Base-by-base conservation (phyloP, 1,140 invertebrate species). In the Papilio machaon region DNA sequence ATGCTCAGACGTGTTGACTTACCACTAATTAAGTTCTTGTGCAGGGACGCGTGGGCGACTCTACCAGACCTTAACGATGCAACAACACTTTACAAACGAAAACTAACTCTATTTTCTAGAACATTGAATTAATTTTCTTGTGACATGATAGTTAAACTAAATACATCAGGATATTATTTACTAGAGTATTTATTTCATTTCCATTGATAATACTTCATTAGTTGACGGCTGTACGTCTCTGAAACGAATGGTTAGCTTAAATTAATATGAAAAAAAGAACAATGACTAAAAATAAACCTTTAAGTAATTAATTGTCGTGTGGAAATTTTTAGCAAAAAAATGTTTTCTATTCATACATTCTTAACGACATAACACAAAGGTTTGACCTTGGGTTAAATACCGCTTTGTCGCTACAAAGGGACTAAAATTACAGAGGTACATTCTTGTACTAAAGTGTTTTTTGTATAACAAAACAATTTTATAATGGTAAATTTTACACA, bases 11-110 rank as follows among this genome's bases (percentile, higher is more conserved):
- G 87, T 84, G 88, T 88, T 91, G 89, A 91, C 86, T 88, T 85
- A 84, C 84, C 77, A 89, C 90, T 91, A 92, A 92, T 92, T 91
- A 92, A 92, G 91, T 91, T 91, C 90, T 91, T 89, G 88, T 91
- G 86, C 80, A 85, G 86, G 86, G 82, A 88, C 84, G 86, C 85
- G 91, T 92, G 84, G 91, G 90, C 85, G 89, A 82, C 80, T 73
- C 81, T 79, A 81, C 79, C 79, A 80, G 80, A 73, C 84, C 87
- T 85, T 86, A 86, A 85, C 85, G 83, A 85, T 88, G 74, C 47
- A 76, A 76, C 13, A 47, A 11, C 23, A 35, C 19, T 30, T 75
- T 75, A 30, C 8, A 49, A 54, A 8, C 74, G 11, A 76, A 76
- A 49, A 76, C 17, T 49, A 76, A 49, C 74, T 76, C 23, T 76